phyloP scores from a whole-genome alignment of 2,888 invertebrate species.

The Emesis russula region DNA sequence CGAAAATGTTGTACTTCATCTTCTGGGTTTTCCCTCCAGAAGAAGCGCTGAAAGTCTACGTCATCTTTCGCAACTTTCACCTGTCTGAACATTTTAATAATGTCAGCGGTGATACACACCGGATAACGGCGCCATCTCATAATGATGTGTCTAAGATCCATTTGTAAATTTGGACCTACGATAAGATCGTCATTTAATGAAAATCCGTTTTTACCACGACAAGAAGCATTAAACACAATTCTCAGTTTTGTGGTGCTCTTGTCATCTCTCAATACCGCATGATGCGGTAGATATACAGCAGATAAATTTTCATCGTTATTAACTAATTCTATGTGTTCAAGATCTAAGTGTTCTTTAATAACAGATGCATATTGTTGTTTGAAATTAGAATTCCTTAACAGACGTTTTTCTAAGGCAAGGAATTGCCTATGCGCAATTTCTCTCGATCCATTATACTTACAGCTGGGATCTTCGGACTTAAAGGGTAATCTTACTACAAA shows the following conservation, averaged over 20 bases:
- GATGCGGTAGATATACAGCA: constrained; percentile 86
- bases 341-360: constrained; percentile 31
- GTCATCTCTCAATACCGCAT: constrained; percentile 85
- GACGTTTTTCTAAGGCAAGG: constrained; percentile 38
- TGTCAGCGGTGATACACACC: constrained; percentile 84
- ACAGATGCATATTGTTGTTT: constrained; percentile 34
- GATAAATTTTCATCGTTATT: neutral
- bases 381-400: constrained; percentile 37
- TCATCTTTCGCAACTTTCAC: constrained; percentile 81
- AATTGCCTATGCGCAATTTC: constrained; percentile 53
- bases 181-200: constrained; percentile 85
- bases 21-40: constrained; percentile 69
- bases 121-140: constrained; percentile 83
- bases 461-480: constrained; percentile 57
- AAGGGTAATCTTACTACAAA: constrained; percentile 71
- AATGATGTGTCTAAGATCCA: constrained; percentile 85
- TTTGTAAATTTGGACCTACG: constrained; percentile 85
- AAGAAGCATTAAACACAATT: constrained; percentile 87
- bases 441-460: constrained; percentile 40
- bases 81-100: constrained; percentile 89
- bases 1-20: constrained; percentile 71
- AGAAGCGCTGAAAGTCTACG: constrained; percentile 78
- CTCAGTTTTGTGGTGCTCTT: constrained; percentile 84
- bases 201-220: constrained; percentile 66
- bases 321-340: constrained; percentile 36